These are phyloP conservation scores for Thumatha senex DNA, from an alignment of 2,888 invertebrate genomes.

Conservation along the genomic window DNA sequence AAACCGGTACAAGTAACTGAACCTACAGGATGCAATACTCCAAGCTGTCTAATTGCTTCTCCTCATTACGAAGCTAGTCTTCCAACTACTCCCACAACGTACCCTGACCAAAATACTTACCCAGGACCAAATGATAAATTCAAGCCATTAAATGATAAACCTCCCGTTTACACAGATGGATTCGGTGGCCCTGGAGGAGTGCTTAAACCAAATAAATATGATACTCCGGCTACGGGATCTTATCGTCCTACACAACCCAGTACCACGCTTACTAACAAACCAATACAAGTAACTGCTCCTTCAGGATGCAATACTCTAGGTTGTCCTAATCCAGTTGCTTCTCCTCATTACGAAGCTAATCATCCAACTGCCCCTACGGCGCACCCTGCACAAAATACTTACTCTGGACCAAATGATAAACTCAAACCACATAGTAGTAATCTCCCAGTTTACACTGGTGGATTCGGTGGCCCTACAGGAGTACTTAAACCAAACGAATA, in stretches of 20 bases:
- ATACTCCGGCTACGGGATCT: constrained; percentile 4
- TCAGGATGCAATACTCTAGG: no score
- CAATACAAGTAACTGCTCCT: constrained; percentile 4
- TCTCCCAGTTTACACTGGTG: constrained; percentile 45
- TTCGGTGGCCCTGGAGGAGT: constrained; percentile 30
- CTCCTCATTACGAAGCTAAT: constrained; percentile 5
- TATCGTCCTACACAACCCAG: constrained; percentile 8
- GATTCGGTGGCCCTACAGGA: constrained; percentile 54
- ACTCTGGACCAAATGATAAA: constrained; percentile 3
- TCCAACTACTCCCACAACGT: constrained; percentile 1
- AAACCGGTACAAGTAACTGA: constrained; percentile 8
- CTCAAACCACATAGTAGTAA: constrained; percentile 15
- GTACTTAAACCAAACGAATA: constrained; percentile 31
- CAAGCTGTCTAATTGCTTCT: no score
- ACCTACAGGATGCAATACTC: no score
- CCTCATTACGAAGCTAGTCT: neutral
- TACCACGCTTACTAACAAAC: constrained; percentile 4
- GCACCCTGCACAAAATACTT: constrained; percentile 7
- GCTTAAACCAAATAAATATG: constrained; percentile 22
- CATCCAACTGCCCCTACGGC: neutral
- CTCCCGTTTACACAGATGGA: constrained; percentile 24
- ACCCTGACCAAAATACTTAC: constrained; percentile 6
- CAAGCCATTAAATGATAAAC: constrained; percentile 9
- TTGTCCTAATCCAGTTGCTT: constrained; percentile 12
- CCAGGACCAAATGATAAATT: constrained; percentile 3